phyloP scores from a whole-genome alignment of 2,113 vertebrate genomes.

The Typhlomys cinereus region DNA sequence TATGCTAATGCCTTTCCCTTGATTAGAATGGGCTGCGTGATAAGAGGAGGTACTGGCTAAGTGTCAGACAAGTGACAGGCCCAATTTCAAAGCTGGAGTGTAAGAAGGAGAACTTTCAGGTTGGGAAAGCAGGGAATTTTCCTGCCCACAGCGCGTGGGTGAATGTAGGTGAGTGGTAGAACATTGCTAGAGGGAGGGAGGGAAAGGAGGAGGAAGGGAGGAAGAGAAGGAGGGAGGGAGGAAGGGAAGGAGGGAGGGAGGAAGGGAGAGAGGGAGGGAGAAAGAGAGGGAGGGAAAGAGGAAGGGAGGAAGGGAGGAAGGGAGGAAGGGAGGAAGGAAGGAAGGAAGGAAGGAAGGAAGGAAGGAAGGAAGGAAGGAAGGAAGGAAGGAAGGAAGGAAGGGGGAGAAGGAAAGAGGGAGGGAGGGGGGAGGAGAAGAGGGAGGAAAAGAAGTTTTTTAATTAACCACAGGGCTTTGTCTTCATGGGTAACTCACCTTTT shows the following conservation, averaged over 20 bases:
- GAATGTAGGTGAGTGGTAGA: too few relatives aligned
- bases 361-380: neutral
- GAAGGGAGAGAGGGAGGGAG: too few relatives aligned
- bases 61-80: neutral
- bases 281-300: neutral
- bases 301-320: neutral
- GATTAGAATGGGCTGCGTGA: conserved; percentile 11
- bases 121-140: conserved; percentile 6
- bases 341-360: neutral
- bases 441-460: neutral
- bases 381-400: too few relatives aligned
- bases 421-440: too few relatives aligned
- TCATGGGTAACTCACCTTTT: conserved; percentile 17
- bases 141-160: too few relatives aligned
- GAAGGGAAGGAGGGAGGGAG: too few relatives aligned
- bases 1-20: neutral
- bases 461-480: neutral
- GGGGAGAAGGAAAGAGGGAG: too few relatives aligned
- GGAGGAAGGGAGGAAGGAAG: neutral
- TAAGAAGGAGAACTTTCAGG: neutral
- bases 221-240: too few relatives aligned
- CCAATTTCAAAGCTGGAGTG: neutral
- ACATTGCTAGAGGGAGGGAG: too few relatives aligned
- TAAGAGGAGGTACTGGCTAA: neutral
- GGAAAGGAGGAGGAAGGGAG: too few relatives aligned